Base-by-base conservation (phyloP, 2,888 invertebrate species). In the Euplagia quadripunctaria region DNA sequence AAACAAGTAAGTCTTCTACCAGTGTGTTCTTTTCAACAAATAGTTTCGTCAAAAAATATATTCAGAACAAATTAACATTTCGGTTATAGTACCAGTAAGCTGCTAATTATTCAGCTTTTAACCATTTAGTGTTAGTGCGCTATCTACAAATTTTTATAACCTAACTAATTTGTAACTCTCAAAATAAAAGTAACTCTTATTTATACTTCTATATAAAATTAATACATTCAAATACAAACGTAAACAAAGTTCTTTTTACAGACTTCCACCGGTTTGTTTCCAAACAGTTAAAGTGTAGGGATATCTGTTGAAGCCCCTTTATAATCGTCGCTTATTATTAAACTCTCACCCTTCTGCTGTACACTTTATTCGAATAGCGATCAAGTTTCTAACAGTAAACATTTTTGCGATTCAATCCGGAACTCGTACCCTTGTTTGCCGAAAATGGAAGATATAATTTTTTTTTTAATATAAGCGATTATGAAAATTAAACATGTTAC, bases 251-350 rank as follows among this genome's bases (percentile, higher is more conserved):
- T 42, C 64, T 67, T 67, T 72, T 66, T 66, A 65, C 69, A 76
- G 76, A 72, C 69, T 63, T 17, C 58, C 41, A 65, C 67, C 82
- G 86, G 83, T 92, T 78, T 86, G 76, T 89, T 84, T 72, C 68
- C 55, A 80, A 17, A 73, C 76, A 72, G 49, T 75, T 80, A 74
- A 83, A 83, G 84, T 85, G 73, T 79, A 82, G 81, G 72, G 72
- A 46, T 85, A 85, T 82, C 84, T 84, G 84, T 83, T 84, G 84
- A 87, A 86, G 87, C 87, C 91, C 89, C 87, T 90, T 73, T 87
- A 87, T 93, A 93, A 92, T 92, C 90, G 91, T 88, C 90, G 87
- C 89, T 93, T 93, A 93, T 92, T 92, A 92, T 93, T 90, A 91
- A 91, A 87, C 90, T 86, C 86, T 81, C 89, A 78, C 91, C 92